phyloP scores from a whole-genome alignment of 1,140 invertebrate genomes.

The Papilio helenus region DNA sequence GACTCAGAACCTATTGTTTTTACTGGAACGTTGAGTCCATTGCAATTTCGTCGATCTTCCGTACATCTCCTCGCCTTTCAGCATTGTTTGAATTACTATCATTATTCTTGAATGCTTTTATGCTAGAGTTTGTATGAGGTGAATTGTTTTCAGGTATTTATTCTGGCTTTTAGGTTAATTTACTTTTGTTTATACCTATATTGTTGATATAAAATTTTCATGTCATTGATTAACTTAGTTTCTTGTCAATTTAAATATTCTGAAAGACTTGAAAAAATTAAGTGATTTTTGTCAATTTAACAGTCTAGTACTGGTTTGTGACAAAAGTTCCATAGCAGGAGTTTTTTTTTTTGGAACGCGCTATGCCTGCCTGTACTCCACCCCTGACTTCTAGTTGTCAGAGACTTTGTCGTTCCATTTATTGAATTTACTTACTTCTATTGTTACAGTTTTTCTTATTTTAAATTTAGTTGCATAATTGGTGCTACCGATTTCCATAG shows the following conservation, averaged over 20 bases:
- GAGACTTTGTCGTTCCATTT: too few species aligned
- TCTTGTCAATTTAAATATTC: background rate
- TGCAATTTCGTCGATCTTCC: conserved; percentile 27
- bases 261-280: too few species aligned
- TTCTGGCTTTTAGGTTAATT: background rate
- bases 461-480: too few species aligned
- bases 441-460: too few species aligned
- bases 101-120: conserved; percentile 24
- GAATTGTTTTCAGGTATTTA: background rate
- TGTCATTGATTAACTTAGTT: background rate
- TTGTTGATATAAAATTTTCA: background rate
- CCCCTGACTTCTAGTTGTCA: too few species aligned
- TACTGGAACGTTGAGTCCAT: conserved; percentile 33
- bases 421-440: too few species aligned
- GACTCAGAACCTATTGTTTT: conserved; percentile 32
- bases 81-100: conserved; percentile 14
- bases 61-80: conserved; percentile 23
- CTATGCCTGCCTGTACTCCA: too few species aligned
- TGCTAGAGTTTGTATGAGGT: background rate
- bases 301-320: too few species aligned
- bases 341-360: too few species aligned
- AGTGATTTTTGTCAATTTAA: too few species aligned
- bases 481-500: too few species aligned
- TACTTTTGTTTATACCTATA: background rate
- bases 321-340: too few species aligned